Conservation (phyloP, 2,797 vertebrate species). For the Nothura maculosa region DNA sequence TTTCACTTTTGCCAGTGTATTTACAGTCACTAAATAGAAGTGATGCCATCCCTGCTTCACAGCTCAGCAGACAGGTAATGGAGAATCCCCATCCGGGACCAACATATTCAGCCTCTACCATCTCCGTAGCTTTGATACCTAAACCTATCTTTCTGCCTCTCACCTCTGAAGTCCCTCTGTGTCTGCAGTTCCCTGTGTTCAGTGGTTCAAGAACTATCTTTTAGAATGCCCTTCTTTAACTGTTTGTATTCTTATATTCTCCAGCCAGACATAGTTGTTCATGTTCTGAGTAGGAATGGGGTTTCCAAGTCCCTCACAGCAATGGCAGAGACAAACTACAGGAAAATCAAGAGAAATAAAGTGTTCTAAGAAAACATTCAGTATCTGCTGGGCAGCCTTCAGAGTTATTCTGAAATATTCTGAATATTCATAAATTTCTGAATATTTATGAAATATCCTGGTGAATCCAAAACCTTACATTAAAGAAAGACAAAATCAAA, state of each 20-base stretch:
- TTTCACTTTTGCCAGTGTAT: background rate
- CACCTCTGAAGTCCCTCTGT: background rate
- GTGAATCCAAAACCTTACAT: background rate
- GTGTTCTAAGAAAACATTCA: background rate
- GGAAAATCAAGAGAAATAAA: background rate
- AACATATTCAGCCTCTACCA: background rate
- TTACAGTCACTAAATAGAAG: background rate
- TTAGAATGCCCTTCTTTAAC: background rate
- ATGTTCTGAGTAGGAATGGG: background rate
- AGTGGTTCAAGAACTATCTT: background rate
- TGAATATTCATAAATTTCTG: too few species aligned
- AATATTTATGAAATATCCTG: background rate
- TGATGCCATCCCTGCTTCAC: background rate
- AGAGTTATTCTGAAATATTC: background rate
- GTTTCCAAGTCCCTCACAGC: background rate
- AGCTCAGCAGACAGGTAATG: background rate
- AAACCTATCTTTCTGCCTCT: background rate
- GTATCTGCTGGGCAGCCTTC: background rate
- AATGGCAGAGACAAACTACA: background rate
- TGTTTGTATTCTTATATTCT: background rate
- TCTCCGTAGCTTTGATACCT: background rate
- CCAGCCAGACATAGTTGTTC: background rate
- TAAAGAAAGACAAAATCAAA: background rate
- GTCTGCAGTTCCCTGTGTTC: background rate
- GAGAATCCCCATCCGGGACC: accelerated